Percentiles rank a stretch among this genome's conserved stretches.
These are phyloP conservation scores for Gallinago media DNA, from an alignment of 2,113 vertebrate species.

Conservation along the genomic window DNA sequence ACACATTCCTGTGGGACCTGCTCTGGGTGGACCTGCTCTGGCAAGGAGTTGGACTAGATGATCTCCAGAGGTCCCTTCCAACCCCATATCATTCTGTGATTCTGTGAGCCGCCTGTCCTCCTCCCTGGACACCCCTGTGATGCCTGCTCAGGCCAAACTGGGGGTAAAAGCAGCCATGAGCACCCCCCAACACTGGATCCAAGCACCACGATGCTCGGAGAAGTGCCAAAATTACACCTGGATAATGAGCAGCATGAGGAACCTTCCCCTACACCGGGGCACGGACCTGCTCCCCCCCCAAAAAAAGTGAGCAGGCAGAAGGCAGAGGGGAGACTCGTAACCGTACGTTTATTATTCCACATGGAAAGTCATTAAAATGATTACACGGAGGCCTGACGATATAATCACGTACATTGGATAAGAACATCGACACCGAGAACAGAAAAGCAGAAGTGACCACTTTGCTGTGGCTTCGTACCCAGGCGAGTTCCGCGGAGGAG, in stretches of 20 bases:
- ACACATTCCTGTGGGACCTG: no score
- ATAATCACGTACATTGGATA: background rate
- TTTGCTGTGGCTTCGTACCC: background rate
- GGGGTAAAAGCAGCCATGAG: rapidly evolving
- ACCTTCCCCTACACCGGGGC: rapidly evolving
- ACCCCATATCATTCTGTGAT: no score
- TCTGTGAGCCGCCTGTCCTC: background rate
- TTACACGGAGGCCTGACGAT: conserved; percentile 39
- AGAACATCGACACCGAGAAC: background rate
- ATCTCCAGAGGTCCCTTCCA: no score
- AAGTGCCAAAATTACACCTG: rapidly evolving
- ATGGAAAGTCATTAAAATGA: conserved; percentile 52
- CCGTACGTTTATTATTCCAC: conserved; percentile 61
- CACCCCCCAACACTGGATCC: rapidly evolving
- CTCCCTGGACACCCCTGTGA: rapidly evolving
- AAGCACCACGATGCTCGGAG: rapidly evolving
- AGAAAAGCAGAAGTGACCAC: conserved; percentile 1
- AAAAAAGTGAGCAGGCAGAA: background rate
- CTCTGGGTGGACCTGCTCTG: no score
- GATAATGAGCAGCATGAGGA: rapidly evolving
- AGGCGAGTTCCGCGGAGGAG: background rate
- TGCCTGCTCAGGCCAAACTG: rapidly evolving
- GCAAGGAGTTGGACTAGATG: no score
- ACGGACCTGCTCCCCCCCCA: background rate
- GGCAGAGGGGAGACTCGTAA: background rate